Evolutionary conservation across 1,140 invertebrate species (phyloP), one percentile per base, ranked within the genome.

Genomic region (Pinna nobilis): DNA sequence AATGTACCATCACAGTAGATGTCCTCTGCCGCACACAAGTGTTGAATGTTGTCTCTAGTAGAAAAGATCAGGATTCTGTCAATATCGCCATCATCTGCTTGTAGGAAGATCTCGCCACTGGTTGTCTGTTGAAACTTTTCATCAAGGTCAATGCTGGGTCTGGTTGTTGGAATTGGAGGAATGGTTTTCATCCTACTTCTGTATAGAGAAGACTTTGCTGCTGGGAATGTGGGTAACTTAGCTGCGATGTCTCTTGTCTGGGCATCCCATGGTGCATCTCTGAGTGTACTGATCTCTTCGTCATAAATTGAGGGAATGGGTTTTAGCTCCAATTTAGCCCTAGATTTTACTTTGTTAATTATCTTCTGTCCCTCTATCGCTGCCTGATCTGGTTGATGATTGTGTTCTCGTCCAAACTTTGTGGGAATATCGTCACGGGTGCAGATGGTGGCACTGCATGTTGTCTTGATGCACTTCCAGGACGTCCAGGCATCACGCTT

Each of bases 1-100:
- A 51, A 67, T 20, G 47, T 70, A 7, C 68, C 68, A 37, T 70
- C 57, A 30, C 57, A 51, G 57, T 37, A 51, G 20, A 70, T 37
- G 20, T 2, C n/a, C 13, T 53, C 35, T 28, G 69, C 20, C n/a
- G 18, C 33, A 28, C 47, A 53, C 6, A 71, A 35, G 0, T 55
- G 25, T 7, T n/a, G 1, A 2, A 65, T 41, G 25, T 71, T 71
- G 1, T 71, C 47, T 41, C 6, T 15, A n/a, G 60, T 55, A 7
- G 49, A 20, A 18, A 71, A 71, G n/a, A 64, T 55, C 1, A 71
- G 32, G 3, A 71, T 71, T 13, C 32, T 53, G 35, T 61, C 20
- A 20, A 25, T n/a, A 20, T 63, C 59, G 23, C 32, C 25, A 3
- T 70, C 57, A 30, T 70, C 59, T 25, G 49, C 39, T 23, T 60